A percentile compares a stretch with the other conserved stretches of the same genome.
These are phyloP conservation scores for Harmothoe impar DNA, from an alignment of 2,888 invertebrate species.

Conservation along the genomic window DNA sequence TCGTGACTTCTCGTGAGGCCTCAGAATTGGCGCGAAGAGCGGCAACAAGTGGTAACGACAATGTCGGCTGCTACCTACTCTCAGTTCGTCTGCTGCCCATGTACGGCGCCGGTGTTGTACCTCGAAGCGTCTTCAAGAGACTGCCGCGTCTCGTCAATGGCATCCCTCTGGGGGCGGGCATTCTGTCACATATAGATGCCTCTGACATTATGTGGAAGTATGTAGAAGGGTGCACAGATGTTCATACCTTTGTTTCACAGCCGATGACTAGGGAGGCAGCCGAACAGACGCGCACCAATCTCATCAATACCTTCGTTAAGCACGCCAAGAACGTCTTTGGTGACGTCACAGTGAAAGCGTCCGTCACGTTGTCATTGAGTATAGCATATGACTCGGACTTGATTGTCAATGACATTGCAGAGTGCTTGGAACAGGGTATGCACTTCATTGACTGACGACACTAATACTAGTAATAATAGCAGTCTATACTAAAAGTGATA, in stretches of 20 bases:
- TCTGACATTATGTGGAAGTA: slow-evolving; percentile 77
- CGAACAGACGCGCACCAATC: slow-evolving; percentile 74
- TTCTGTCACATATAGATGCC: slow-evolving; percentile 76
- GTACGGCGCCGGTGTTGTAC: slow-evolving; percentile 73
- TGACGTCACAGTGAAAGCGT: slow-evolving; percentile 79
- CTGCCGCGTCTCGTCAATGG: slow-evolving; percentile 79
- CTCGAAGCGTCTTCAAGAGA: slow-evolving; percentile 77
- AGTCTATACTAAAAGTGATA: too few species aligned
- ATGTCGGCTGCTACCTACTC: slow-evolving; percentile 76
- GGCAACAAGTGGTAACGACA: slow-evolving; percentile 70
- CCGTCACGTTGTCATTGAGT: slow-evolving; percentile 77
- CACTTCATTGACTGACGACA: slow-evolving; percentile 77
- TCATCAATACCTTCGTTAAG: slow-evolving; percentile 75
- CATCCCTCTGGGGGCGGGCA: slow-evolving; percentile 79
- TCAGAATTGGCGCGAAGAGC: slow-evolving; percentile 72
- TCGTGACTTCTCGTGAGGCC: slow-evolving; percentile 75
- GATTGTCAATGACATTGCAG: slow-evolving; percentile 80
- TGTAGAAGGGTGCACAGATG: slow-evolving; percentile 76
- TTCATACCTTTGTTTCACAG: slow-evolving; percentile 77
- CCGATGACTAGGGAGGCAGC: slow-evolving; percentile 79
- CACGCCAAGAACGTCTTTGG: slow-evolving; percentile 78
- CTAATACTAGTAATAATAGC: neutral
- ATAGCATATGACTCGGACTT: slow-evolving; percentile 77
- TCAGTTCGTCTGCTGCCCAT: slow-evolving; percentile 77
- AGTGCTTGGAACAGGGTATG: slow-evolving; percentile 75